phyloP scores from a whole-genome alignment of 2,888 invertebrate genomes.

The Eulithis testata region DNA sequence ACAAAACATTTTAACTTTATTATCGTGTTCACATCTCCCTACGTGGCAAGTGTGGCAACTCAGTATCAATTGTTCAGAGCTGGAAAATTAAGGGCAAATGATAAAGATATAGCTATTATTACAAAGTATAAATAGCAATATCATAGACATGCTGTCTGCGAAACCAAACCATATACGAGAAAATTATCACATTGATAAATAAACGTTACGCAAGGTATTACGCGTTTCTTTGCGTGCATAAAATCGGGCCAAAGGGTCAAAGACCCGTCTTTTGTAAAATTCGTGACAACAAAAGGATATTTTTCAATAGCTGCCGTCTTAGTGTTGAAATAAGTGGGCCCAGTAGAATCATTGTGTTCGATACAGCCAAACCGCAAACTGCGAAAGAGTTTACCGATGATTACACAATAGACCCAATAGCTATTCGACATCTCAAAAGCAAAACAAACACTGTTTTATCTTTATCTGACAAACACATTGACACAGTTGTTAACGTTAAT shows the following conservation, averaged over 20 bases:
- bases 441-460: constrained; percentile 38
- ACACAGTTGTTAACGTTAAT: constrained; percentile 48
- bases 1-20: constrained; percentile 21
- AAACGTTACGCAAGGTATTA: constrained; percentile 52
- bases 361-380: constrained; percentile 25
- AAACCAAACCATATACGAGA: constrained; percentile 25
- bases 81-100: constrained; percentile 27
- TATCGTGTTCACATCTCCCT: constrained; percentile 8
- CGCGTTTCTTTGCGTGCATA: constrained; percentile 42
- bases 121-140: constrained; percentile 29
- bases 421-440: constrained; percentile 28
- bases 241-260: constrained; percentile 69
- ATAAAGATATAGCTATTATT: constrained; percentile 20
- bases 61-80: constrained; percentile 11
- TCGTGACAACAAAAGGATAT: constrained; percentile 51
- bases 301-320: constrained; percentile 42
- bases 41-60: constrained; percentile 16
- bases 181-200: constrained; percentile 49
- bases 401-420: constrained; percentile 33
- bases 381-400: constrained; percentile 27
- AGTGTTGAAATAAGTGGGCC: constrained; percentile 40
- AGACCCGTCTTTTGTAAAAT: constrained; percentile 62
- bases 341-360: constrained; percentile 34
- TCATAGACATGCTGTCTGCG: constrained; percentile 41
- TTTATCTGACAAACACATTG: constrained; percentile 42